These are phyloP conservation scores for Drosophila mayri DNA, from an alignment of 1,140 invertebrate species.

Conservation along the genomic window DNA sequence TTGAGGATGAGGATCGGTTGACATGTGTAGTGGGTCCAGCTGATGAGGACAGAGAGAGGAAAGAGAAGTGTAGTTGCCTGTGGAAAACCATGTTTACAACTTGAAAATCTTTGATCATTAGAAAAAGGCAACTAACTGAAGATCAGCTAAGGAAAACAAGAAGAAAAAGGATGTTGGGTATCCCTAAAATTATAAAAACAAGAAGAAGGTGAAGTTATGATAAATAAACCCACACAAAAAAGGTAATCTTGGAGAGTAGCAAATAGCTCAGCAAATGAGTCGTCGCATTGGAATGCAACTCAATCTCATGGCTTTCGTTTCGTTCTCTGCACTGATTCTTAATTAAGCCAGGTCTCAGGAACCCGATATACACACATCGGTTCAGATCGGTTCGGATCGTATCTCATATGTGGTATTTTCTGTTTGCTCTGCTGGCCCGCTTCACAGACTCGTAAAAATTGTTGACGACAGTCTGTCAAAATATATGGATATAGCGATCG, in stretches of 20 bases:
- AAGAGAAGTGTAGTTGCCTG: not conserved
- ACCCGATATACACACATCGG: too few species aligned
- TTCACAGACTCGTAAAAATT: constrained; percentile 64
- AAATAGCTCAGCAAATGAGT: constrained; percentile 4
- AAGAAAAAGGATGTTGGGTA: not conserved
- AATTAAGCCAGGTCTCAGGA: constrained; percentile 59
- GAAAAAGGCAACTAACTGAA: constrained; percentile 16
- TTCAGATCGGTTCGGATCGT: too few species aligned
- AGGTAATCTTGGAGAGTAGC: not conserved
- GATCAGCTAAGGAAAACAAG: constrained; percentile 1
- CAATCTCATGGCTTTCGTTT: constrained; percentile 15
- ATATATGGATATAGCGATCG: constrained; percentile 46
- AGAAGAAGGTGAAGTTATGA: too few species aligned
- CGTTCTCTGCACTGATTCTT: constrained; percentile 43
- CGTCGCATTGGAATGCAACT: constrained; percentile 35
- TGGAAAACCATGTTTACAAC: constrained; percentile 13
- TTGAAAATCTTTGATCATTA: constrained; percentile 18
- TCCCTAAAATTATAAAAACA: too few species aligned
- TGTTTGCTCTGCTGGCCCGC: constrained; percentile 18
- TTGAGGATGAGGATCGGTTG: constrained; percentile 11
- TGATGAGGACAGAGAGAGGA: not conserved
- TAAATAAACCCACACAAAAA: not conserved
- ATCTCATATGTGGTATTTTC: constrained; percentile 4
- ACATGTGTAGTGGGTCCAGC: constrained; percentile 34
- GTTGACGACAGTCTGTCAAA: constrained; percentile 77